Evolutionary conservation across 2,113 vertebrate species (phyloP).

Genomic region (Cichladusa arquata): DNA sequence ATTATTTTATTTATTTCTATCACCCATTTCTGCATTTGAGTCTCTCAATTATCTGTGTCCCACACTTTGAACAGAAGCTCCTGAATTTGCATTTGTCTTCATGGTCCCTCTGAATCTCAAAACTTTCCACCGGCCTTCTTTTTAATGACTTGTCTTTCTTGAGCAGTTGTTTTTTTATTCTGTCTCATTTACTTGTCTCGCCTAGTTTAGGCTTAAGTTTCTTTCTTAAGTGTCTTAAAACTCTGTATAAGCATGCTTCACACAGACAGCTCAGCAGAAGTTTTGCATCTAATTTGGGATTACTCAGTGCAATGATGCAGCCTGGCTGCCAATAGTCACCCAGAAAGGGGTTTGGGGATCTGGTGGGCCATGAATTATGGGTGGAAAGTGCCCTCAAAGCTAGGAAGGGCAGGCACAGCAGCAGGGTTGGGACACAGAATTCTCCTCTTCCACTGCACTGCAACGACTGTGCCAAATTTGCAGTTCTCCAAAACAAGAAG

Average conservation of each 20-base stretch:
- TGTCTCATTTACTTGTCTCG: not conserved
- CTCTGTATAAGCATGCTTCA: not conserved
- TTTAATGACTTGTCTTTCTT: not conserved
- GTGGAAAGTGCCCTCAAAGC: not conserved
- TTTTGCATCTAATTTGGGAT: not conserved
- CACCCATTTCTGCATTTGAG: not conserved
- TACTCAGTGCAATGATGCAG: accelerated
- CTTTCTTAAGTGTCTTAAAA: not conserved
- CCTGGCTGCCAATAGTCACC: accelerated
- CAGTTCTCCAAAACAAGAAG: not conserved
- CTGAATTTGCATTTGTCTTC: not conserved
- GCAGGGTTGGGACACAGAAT: accelerated
- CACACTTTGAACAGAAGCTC: not conserved
- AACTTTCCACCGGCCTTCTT: not conserved
- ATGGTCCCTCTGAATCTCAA: not conserved
- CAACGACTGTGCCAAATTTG: not conserved
- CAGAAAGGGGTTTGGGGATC: accelerated
- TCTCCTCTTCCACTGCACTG: not conserved
- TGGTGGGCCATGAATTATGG: not conserved
- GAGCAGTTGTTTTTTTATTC: not conserved
- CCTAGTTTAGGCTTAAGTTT: not conserved
- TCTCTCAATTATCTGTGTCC: not conserved
- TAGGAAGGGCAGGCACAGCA: not conserved
- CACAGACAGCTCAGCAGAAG: not conserved
- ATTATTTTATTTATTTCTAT: not conserved